Base-by-base conservation (phyloP, 1,140 invertebrate species). In the Drosophila willistoni region DNA sequence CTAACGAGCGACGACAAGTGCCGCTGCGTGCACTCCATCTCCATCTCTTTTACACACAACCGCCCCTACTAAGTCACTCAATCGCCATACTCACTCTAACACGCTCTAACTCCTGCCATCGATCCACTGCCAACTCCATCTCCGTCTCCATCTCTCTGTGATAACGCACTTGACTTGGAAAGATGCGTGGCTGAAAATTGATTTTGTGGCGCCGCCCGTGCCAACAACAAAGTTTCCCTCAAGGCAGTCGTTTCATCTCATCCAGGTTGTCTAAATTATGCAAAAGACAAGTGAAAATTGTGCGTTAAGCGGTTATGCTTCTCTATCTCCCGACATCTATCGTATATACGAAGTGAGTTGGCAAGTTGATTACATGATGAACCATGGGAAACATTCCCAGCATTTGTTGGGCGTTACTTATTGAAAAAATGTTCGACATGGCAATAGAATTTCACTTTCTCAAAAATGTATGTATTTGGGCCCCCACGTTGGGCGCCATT, bases 1-100 rank as follows among this genome's bases (percentile, higher is more conserved):
- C 84, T 87, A 87, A 87, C 83, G 83, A 89, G 80, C 84, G 84
- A 74, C 84, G 84, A 87, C 83, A 87, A 81, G 80, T 87, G 83
- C 73, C 70, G 83, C 80, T 68, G 81, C 62, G 64, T 62, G 65
- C 29, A 29, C 65, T 67, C 62, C 63, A 60, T 41, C 47, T 47
- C 56, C 54, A 80, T 61, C 57, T 70, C 54, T 44, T 64, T 72
- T 34, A 63, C 60, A 22, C 29, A 29, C 29, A 29, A 29, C 39
- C 25, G 44, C 39, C 12, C 41, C n/a, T n/a, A 51, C 17, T 12
- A 51, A 51, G 7, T 9, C 44, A 47, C 14, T 19, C 14, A 47
- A 25, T 25, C 22, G 22, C 22, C 22, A 25, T 25, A 25, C 22
- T 4, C 22, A 25, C 22, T 25, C 22, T 25, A 4, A 22, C 6